A percentile compares a stretch with the other conserved stretches of the same genome.
phyloP scores from a whole-genome alignment of 2,113 vertebrate species.

The Otolemur garnettii region DNA sequence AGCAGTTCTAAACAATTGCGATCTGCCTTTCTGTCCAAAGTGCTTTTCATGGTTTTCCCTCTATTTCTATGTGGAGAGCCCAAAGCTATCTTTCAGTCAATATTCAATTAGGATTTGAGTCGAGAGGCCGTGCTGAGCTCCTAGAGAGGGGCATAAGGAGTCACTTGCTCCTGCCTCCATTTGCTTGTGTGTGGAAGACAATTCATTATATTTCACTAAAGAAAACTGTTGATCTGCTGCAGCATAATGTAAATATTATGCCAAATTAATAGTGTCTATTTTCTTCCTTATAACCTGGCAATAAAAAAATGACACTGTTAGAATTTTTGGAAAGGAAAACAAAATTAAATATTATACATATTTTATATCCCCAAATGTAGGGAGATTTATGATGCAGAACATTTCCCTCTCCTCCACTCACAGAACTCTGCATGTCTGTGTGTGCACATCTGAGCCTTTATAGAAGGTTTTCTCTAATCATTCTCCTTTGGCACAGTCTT shows the following conservation, averaged over 20 bases:
- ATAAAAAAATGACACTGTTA: background rate
- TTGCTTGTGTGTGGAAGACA: conserved; percentile 40
- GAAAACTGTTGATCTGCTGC: background rate
- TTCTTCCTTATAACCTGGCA: conserved; percentile 20
- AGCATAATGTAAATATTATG: conserved; percentile 55
- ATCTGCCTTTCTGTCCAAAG: conserved; percentile 12
- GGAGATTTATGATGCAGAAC: conserved; percentile 6
- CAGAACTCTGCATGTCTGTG: background rate
- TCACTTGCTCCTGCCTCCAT: background rate
- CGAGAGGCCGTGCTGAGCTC: background rate
- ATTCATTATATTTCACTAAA: conserved; percentile 45
- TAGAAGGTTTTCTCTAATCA: background rate
- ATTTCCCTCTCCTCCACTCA: background rate
- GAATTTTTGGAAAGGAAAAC: background rate
- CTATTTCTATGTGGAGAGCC: conserved; percentile 15
- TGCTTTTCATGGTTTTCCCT: background rate
- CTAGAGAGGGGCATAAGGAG: background rate
- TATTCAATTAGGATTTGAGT: conserved; percentile 73
- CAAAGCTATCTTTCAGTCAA: conserved; percentile 65
- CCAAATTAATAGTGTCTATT: conserved; percentile 19
- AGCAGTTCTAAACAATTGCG: conserved; percentile 14
- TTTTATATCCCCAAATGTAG: background rate
- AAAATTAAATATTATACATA: background rate
- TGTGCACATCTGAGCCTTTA: background rate
- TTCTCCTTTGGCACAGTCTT: background rate